Conservation (phyloP, 2,888 invertebrate species). For the Perdita meconis region DNA sequence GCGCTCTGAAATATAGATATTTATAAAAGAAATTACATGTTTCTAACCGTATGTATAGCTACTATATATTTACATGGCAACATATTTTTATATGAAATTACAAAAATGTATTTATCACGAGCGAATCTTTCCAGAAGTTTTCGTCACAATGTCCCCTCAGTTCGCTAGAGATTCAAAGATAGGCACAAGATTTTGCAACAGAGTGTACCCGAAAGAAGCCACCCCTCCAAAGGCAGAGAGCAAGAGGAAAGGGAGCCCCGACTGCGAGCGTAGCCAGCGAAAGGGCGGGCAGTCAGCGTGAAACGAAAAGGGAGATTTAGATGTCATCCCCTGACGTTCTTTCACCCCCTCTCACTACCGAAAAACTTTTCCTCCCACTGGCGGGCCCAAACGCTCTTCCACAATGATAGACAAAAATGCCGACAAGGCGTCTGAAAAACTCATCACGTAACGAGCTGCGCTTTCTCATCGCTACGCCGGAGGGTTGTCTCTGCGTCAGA, state of each 20-base stretch:
- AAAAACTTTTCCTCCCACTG: conserved; percentile 49
- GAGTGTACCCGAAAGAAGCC: conserved; percentile 73
- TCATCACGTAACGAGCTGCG: conserved; percentile 42
- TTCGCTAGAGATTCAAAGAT: neutral
- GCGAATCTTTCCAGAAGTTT: too few relatives aligned
- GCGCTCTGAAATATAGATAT: too few relatives aligned
- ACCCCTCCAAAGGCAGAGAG: conserved; percentile 69
- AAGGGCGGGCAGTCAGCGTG: conserved; percentile 82
- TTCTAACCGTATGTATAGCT: too few relatives aligned
- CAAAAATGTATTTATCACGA: too few relatives aligned
- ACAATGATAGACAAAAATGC: conserved; percentile 75
- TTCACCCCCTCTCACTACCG: conserved; percentile 67
- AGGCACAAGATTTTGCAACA: conserved; percentile 47
- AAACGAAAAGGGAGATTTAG: conserved; percentile 82
- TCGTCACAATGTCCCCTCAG: too few relatives aligned
- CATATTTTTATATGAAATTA: too few relatives aligned
- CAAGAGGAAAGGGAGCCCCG: conserved; percentile 68
- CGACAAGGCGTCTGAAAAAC: conserved; percentile 53
- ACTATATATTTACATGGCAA: too few relatives aligned
- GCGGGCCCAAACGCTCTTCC: conserved; percentile 61
- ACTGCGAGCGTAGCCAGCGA: conserved; percentile 75
- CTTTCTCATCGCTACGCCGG: neutral
- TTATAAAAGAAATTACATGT: too few relatives aligned
- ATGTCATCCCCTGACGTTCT: conserved; percentile 82
- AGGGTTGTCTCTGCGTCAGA: neutral